A percentile compares a stretch with the other conserved stretches of the same genome.
Conservation (phyloP, 2,888 invertebrate species). For the Anticlea derivata region DNA sequence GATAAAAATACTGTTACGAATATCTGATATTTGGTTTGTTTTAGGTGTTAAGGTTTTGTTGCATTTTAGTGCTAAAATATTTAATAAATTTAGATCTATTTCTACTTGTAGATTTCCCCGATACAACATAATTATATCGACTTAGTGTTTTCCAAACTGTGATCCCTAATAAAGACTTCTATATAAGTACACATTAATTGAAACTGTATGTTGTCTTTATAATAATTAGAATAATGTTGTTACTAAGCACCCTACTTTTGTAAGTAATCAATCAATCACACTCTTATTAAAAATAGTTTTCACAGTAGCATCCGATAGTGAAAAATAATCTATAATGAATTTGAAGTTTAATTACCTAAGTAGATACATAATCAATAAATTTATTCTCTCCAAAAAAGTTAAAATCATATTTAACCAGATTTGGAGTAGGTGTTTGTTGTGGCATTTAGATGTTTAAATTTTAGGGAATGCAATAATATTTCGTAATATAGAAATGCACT, state of each 20-base stretch:
- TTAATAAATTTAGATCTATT: slow-evolving; percentile 25
- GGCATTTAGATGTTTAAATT: slow-evolving; percentile 60
- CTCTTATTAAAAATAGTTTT: slow-evolving; percentile 1
- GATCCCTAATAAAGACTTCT: slow-evolving; percentile 84
- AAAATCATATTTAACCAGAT: slow-evolving; percentile 2
- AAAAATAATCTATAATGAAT: not conserved
- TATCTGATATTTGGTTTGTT: slow-evolving; percentile 11
- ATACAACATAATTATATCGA: slow-evolving; percentile 51
- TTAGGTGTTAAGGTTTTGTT: slow-evolving; percentile 12
- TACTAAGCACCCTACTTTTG: slow-evolving; percentile 36
- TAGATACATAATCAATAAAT: slow-evolving; percentile 1
- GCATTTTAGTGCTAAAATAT: slow-evolving; percentile 20
- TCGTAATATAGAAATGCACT: slow-evolving; percentile 78
- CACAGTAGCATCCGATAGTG: slow-evolving; percentile 9
- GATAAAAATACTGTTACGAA: too few species aligned
- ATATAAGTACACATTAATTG: slow-evolving; percentile 70
- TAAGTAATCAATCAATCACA: slow-evolving; percentile 23
- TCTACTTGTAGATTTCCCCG: slow-evolving; percentile 34
- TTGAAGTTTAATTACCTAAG: slow-evolving; percentile 4
- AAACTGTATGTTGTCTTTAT: slow-evolving; percentile 44
- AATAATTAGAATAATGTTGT: slow-evolving; percentile 40
- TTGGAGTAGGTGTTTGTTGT: slow-evolving; percentile 53
- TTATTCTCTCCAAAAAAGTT: slow-evolving; percentile 3
- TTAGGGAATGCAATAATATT: slow-evolving; percentile 79
- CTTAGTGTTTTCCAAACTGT: slow-evolving; percentile 82